Percentiles rank a stretch among this genome's conserved stretches.
Conservation (phyloP, 1,140 invertebrate genomes). For the Platyscapa corneri region DNA sequence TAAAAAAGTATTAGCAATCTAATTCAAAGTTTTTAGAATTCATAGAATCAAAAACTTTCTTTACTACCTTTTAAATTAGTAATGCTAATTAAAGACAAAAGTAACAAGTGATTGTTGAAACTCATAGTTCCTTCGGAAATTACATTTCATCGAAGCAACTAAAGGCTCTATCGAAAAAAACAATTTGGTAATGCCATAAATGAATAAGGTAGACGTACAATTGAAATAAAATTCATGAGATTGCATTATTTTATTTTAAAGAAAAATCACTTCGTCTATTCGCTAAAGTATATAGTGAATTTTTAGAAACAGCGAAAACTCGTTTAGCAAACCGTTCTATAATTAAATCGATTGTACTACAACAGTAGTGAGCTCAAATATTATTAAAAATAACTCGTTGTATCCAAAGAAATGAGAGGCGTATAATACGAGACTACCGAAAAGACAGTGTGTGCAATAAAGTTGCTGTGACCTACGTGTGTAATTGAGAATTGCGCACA, state of each 20-base stretch:
- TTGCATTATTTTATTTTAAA: not conserved
- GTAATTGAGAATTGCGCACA: not conserved
- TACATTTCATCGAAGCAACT: not conserved
- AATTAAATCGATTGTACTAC: conserved; percentile 15
- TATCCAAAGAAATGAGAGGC: not conserved
- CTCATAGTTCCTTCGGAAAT: not conserved
- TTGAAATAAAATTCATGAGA: conserved; percentile 1
- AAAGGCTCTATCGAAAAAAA: not conserved
- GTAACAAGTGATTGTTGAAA: not conserved
- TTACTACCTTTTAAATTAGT: not conserved
- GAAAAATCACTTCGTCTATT: conserved; percentile 2
- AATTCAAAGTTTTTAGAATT: not conserved
- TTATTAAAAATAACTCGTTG: conserved; percentile 23
- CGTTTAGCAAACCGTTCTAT: conserved; percentile 2
- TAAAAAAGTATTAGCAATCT: not conserved
- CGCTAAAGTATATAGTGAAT: not conserved
- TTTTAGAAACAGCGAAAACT: conserved; percentile 14
- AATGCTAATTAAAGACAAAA: not conserved
- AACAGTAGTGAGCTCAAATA: not conserved
- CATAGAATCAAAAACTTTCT: not conserved
- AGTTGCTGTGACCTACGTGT: not conserved
- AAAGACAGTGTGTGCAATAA: conserved; percentile 2
- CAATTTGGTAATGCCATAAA: conserved; percentile 4
- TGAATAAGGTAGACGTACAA: not conserved
- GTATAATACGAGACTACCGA: not conserved